These are phyloP conservation scores for Acanthaster planci DNA, from an alignment of 35 echinoderm and acorn worm genomes.

Conservation along the genomic window DNA sequence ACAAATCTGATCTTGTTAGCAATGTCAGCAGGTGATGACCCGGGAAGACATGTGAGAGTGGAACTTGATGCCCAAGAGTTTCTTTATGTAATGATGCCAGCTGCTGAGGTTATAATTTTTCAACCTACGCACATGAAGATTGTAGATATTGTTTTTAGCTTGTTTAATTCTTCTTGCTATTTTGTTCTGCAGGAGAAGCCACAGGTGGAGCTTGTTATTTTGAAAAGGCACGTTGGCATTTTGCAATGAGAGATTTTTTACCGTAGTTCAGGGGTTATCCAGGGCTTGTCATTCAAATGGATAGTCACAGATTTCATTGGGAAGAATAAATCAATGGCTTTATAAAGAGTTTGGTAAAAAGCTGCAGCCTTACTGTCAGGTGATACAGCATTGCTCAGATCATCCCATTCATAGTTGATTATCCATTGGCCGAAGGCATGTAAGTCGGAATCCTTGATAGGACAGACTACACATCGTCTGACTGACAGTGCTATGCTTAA, in stretches of 20 bases:
- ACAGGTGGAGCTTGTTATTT: not conserved
- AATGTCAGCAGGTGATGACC: not conserved
- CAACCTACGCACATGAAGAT: not conserved
- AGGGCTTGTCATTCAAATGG: not conserved
- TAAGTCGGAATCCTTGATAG: not conserved
- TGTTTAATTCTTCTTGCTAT: not conserved
- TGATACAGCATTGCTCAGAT: not conserved
- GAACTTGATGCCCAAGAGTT: not conserved
- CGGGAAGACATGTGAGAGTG: not conserved
- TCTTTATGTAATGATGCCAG: not conserved
- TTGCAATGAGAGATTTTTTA: not conserved
- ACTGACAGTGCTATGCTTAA: not conserved
- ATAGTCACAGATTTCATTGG: not conserved
- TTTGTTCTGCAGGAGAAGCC: not conserved
- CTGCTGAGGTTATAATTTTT: not conserved
- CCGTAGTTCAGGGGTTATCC: not conserved
- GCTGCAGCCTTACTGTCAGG: not conserved
- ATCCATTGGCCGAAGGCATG: not conserved
- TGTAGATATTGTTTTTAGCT: not conserved
- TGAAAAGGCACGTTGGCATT: not conserved
- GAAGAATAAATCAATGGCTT: not conserved
- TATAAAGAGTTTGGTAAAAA: not conserved
- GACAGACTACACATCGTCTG: not conserved
- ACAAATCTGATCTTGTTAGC: conserved; percentile 1
- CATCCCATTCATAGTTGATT: not conserved